phyloP scores from a whole-genome alignment of 2,113 vertebrate genomes.

The Colossoma macropomum region DNA sequence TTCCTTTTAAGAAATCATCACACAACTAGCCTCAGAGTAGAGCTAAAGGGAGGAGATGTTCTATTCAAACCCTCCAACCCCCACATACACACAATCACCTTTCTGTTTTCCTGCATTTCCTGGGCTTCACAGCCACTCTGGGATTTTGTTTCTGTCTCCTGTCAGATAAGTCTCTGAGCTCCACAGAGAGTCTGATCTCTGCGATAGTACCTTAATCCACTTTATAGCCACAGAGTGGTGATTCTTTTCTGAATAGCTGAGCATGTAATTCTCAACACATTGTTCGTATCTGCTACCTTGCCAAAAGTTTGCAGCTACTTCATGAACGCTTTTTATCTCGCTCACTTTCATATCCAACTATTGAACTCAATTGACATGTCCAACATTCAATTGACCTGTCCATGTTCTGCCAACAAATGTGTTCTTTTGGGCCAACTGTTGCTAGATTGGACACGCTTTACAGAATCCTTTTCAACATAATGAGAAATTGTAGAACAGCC shows the following conservation, averaged over 20 bases:
- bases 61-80: not conserved
- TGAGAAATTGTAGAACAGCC: no score
- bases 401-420: not conserved
- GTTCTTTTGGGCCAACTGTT: not conserved
- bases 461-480: not conserved
- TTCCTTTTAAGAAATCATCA: slow-evolving; percentile 8
- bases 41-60: slow-evolving; percentile 6
- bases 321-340: not conserved
- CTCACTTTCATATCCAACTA: not conserved
- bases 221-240: not conserved
- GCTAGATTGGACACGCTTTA: not conserved
- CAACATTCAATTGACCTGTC: not conserved
- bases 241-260: not conserved
- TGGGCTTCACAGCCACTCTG: not conserved
- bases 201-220: slow-evolving; percentile 10
- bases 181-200: slow-evolving; percentile 15
- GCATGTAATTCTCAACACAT: not conserved
- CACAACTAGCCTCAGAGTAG: not conserved
- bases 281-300: not conserved
- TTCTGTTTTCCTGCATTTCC: slow-evolving; percentile 6
- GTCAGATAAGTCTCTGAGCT: not conserved
- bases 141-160: slow-evolving; percentile 21
- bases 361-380: not conserved
- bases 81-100: slow-evolving; percentile 30
- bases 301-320: not conserved